Percentiles rank a stretch among this genome's conserved stretches.
phyloP scores from a whole-genome alignment of 1,140 invertebrate genomes.

The Augochlora pura region DNA sequence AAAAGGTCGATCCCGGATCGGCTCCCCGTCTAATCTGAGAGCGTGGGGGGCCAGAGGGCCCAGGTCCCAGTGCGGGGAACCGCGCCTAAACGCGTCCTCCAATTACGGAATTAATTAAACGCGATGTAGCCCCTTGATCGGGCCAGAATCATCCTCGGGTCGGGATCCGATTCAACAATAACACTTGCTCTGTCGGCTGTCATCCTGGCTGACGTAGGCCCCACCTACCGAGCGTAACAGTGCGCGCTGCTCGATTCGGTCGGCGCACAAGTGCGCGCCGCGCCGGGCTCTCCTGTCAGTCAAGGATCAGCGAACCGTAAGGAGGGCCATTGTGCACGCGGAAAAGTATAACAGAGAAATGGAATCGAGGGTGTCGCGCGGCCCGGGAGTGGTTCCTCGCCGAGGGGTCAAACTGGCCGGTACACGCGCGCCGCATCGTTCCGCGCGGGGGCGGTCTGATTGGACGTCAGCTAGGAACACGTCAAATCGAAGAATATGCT shows the following conservation, averaged over 20 bases:
- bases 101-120: constrained; percentile 47
- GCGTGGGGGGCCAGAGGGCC: not conserved
- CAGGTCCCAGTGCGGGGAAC: not conserved
- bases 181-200: constrained; percentile 73
- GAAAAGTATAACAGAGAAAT: constrained; percentile 73
- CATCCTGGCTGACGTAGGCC: constrained; percentile 62
- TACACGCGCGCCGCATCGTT: constrained; percentile 5
- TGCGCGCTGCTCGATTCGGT: constrained; percentile 33
- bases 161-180: constrained; percentile 74
- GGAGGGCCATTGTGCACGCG: constrained; percentile 72
- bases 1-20: constrained; percentile 1
- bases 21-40: not conserved
- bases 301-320: constrained; percentile 76
- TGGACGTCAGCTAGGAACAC: constrained; percentile 71
- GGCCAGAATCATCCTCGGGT: constrained; percentile 36
- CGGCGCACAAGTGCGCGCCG: constrained; percentile 48
- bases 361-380: constrained; percentile 65
- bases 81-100: constrained; percentile 15
- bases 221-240: constrained; percentile 68
- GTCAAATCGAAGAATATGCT: constrained; percentile 77
- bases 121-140: not conserved
- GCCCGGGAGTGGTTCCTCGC: not conserved
- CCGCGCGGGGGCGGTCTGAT: constrained; percentile 67
- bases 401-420: constrained; percentile 32
- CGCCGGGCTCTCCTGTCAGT: constrained; percentile 73